These are phyloP conservation scores for Cloeon dipterum DNA, from an alignment of 2,888 invertebrate genomes.

Conservation along the genomic window DNA sequence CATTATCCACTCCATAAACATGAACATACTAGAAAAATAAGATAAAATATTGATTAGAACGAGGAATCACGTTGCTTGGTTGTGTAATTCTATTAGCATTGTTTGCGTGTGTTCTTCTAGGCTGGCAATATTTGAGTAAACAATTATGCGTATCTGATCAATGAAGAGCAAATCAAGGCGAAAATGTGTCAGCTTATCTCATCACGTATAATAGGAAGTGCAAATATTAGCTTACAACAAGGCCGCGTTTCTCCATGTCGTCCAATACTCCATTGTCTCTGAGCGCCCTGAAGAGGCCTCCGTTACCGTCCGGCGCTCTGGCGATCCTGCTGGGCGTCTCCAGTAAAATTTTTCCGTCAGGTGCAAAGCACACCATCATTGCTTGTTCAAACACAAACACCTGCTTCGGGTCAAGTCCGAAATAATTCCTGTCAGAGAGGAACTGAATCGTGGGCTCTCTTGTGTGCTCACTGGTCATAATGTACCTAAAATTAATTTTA, in stretches of 20 bases:
- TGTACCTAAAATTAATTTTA: slow-evolving; percentile 38
- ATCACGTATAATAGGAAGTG: too few species aligned
- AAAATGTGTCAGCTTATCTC: too few species aligned
- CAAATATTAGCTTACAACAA: slow-evolving; percentile 28
- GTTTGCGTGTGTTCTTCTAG: too few species aligned
- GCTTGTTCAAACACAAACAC: slow-evolving; percentile 81
- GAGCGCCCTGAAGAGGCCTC: slow-evolving; percentile 64
- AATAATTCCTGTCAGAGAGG: slow-evolving; percentile 57
- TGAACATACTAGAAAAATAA: slow-evolving; percentile 73
- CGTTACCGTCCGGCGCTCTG: slow-evolving; percentile 80
- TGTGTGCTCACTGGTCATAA: slow-evolving; percentile 96
- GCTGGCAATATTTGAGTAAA: too few species aligned
- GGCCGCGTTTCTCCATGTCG: slow-evolving; percentile 55
- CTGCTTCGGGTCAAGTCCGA: slow-evolving; percentile 62
- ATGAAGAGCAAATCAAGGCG: too few species aligned
- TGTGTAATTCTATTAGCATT: too few species aligned
- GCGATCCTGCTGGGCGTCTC: slow-evolving; percentile 35
- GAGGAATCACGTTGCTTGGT: too few species aligned
- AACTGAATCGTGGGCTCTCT: slow-evolving; percentile 60
- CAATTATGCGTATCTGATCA: too few species aligned
- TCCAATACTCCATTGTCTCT: slow-evolving; percentile 48
- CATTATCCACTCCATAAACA: slow-evolving; percentile 96
- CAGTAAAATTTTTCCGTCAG: slow-evolving; percentile 79
- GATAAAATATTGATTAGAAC: too few species aligned
- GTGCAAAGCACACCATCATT: slow-evolving; percentile 79